phyloP scores from a whole-genome alignment of 2,113 vertebrate species.

The Paramisgurnus dabryanus region DNA sequence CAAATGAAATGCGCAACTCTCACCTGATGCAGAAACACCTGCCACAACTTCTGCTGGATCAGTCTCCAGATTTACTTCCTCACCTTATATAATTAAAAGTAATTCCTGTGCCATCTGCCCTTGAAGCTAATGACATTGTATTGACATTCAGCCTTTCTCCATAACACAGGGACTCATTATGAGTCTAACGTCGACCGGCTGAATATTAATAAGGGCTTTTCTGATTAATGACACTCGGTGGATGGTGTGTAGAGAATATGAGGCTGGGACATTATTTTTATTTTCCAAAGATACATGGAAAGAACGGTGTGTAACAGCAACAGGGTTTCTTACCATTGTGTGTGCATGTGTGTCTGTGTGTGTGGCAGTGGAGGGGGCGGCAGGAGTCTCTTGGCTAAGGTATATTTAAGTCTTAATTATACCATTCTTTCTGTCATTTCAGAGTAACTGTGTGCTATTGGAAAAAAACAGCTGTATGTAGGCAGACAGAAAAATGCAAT shows the following conservation, averaged over 20 bases:
- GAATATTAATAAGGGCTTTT: conserved; percentile 59
- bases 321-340: background rate
- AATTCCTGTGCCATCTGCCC: conserved; percentile 48
- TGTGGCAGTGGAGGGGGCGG: background rate
- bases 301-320: conserved; percentile 24
- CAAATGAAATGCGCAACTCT: background rate
- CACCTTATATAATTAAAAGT: conserved; percentile 53
- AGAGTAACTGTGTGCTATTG: conserved; percentile 46
- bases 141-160: conserved; percentile 49
- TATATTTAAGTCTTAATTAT: conserved; percentile 56
- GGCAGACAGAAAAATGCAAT: conserved; percentile 29
- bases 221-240: conserved; percentile 51
- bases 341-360: background rate
- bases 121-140: conserved; percentile 50
- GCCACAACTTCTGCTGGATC: conserved; percentile 16
- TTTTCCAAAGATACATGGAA: conserved; percentile 33
- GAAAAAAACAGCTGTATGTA: conserved; percentile 29
- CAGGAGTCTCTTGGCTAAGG: conserved; percentile 37
- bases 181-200: conserved; percentile 45
- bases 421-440: conserved; percentile 38
- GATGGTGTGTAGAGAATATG: conserved; percentile 44
- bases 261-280: conserved; percentile 45
- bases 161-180: conserved; percentile 41
- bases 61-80: conserved; percentile 43
- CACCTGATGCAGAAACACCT: background rate